Evolutionary conservation across 1,140 invertebrate species (phyloP).

Genomic region (Lasioglossum albipes): DNA sequence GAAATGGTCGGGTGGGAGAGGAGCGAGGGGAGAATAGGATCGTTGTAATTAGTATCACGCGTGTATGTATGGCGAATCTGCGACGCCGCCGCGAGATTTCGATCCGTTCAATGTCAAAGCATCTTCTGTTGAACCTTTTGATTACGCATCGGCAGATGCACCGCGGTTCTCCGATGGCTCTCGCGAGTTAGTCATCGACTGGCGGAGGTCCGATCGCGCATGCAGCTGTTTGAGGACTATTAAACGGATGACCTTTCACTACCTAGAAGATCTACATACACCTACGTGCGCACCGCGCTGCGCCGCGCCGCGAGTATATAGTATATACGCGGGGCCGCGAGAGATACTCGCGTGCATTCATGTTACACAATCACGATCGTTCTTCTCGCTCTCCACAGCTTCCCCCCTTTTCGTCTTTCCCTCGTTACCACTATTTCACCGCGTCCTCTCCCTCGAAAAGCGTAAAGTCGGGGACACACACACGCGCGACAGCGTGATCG

Average conservation of each 20-base stretch:
- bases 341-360: constrained; percentile 47
- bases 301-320: too few relatives aligned
- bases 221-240: constrained; percentile 54
- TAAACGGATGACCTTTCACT: constrained; percentile 65
- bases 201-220: constrained; percentile 51
- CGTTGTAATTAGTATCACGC: background rate
- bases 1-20: too few relatives aligned
- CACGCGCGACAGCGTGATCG: background rate
- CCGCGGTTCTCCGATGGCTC: constrained; percentile 13
- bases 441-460: background rate
- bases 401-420: constrained; percentile 25
- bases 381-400: background rate
- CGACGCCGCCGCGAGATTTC: constrained; percentile 30
- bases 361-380: constrained; percentile 57
- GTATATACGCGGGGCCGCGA: constrained; percentile 16
- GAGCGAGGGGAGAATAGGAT: background rate
- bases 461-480: background rate
- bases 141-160: constrained; percentile 58
- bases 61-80: too few relatives aligned
- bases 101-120: constrained; percentile 61
- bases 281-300: constrained; percentile 33
- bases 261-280: constrained; percentile 62
- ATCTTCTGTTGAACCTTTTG: constrained; percentile 43
- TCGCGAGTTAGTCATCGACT: constrained; percentile 56
- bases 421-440: constrained; percentile 23